Base-by-base conservation (phyloP, 1,140 invertebrate genomes). In the Zaprionus kolodkinae region DNA sequence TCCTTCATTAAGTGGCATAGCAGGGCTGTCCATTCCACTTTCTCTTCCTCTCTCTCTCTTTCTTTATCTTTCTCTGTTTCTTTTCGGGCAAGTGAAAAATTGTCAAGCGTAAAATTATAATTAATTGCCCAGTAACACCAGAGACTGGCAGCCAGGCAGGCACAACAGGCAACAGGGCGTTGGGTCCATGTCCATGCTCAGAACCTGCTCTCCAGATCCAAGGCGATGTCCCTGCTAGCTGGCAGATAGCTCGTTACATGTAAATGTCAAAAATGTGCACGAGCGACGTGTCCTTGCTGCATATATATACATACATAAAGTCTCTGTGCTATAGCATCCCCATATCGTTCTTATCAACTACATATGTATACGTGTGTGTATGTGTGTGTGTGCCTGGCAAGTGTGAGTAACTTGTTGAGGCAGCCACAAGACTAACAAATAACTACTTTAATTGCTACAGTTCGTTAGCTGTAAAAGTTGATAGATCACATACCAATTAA, bases 51-150 rank as follows among this genome's bases (percentile, higher is more conserved):
- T n/a, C 13, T 33, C 25, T 30, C 27, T 11, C n/a, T 13, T 15
- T 70, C 11, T 10, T 5, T 27, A 35, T 12, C n/a, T 43, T 10
- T 6, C 11, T 63, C 17, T 56, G 13, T 64, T 33, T 15, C 17
- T 38, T 76, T 87, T 80, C 73, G 59, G 68, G 50, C 71, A 84
- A 84, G 61, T 78, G 64, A 56, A 68, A 79, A 84, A 59, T 89
- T 80, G 81, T 81, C 75, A 84, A 76, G 81, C 75, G 72, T 89
- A 78, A 88, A 88, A 88, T 88, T 88, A 88, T 89, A 88, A 88
- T 88, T 89, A 88, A 84, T 83, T 84, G 81, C 63, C 73, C 68
- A 65, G 71, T 71, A 70, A 56, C 70, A 80, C 70, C 72, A 74
- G 67, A 80, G 36, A 59, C 67, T 55, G 73, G 56, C 83, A 45